Evolutionary conservation across 1,140 invertebrate genomes (phyloP), one percentile per base, ranked within the genome.

Genomic region (Rhynchophorus ferrugineus): DNA sequence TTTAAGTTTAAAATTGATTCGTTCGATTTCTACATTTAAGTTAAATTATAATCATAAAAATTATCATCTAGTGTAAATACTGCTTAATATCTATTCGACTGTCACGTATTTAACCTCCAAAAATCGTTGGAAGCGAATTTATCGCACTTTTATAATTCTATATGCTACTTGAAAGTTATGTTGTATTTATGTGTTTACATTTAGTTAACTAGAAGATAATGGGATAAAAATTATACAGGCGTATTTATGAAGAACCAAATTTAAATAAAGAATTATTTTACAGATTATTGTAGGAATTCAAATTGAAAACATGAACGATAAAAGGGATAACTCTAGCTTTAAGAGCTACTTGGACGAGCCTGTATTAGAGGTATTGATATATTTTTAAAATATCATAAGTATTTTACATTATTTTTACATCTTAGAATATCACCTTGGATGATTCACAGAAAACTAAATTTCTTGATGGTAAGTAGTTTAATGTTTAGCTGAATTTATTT

Each of bases 401-500:
- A 9, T 34, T 24, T 11, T 29, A 13, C 37, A 17, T 36, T 29
- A 34, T 37, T 43, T 41, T 54, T 34, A 49, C 47, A 49, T 62
- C 63, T 42, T 55, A 64, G 64, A 62, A 60, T 33, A 57, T 58
- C 44, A 53, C 34, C 11, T 55, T 64, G 45, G 62, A 65, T 54
- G 72, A 68, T 57, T 57, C 54, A 22, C 70, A 63, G 54, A 53
- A 49, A 56, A 61, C 70, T 34, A 71, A 69, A 56, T 56, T 73
- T 44, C 53, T 73, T 3, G 63, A 66, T 56, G 71, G 72, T 73
- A 62, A 64, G 50, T 69, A 65, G 69, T 64, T 69, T 69, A 70
- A 68, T 70, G 69, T 65, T 67, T 44, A 45, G 20, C 37, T 21
- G 13, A 16, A 16, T 36, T 36, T 8, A 16, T 35, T 22, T 44